Conservation (phyloP, 1,140 invertebrate species). For the Bathynomus jamesi region DNA sequence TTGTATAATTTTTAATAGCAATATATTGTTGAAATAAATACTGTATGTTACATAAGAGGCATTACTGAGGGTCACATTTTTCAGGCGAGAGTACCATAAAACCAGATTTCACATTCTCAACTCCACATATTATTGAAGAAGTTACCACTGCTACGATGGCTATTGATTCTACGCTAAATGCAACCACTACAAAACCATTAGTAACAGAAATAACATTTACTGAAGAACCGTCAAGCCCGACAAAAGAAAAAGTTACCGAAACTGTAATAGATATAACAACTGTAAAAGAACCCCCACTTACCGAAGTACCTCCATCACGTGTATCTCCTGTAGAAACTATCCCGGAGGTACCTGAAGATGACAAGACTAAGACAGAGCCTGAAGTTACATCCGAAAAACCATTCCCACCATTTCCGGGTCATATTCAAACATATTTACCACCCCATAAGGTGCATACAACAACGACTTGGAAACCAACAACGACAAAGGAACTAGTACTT, state of each 20-base stretch:
- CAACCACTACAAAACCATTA: neutral
- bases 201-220: no score
- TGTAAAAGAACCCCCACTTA: neutral
- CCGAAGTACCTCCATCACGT: neutral
- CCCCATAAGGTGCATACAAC: neutral
- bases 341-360: neutral
- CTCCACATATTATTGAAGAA: neutral
- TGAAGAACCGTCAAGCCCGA: no score
- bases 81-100: neutral
- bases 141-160: neutral
- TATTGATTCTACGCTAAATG: neutral
- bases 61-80: no score
- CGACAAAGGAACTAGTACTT: conserved; percentile 45
- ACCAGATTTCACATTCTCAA: neutral
- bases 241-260: neutral
- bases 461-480: conserved; percentile 20
- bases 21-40: neutral
- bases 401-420: conserved; percentile 12
- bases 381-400: neutral
- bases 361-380: neutral
- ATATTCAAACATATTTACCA: neutral
- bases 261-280: neutral
- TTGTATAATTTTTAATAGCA: no score
- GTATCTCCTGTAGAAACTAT: neutral
- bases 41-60: neutral